phyloP scores from a whole-genome alignment of 2,113 vertebrate species.

The Pseudopipra pipra region DNA sequence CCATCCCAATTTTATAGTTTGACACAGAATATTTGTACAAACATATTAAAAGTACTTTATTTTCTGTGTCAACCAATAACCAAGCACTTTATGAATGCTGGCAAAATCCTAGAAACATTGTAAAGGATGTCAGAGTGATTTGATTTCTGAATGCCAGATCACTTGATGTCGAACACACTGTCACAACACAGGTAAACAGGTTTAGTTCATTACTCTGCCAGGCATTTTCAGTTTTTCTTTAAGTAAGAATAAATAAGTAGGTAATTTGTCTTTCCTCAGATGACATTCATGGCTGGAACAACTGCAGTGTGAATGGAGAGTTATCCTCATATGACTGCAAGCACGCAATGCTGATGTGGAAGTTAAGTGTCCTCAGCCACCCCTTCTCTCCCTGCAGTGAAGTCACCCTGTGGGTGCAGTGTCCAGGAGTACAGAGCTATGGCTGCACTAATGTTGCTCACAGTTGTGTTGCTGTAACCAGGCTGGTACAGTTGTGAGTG shows the following conservation, averaged over 20 bases:
- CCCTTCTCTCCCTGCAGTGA: neutral
- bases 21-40: neutral
- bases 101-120: neutral
- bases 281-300: constrained; percentile 15
- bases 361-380: constrained; percentile 28
- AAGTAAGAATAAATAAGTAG: neutral
- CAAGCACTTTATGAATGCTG: neutral
- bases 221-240: constrained; percentile 8
- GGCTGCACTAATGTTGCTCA: fast-evolving
- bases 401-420: fast-evolving
- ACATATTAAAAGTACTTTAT: neutral
- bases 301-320: neutral
- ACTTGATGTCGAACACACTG: neutral
- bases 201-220: neutral
- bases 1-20: neutral
- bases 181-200: neutral
- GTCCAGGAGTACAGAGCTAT: neutral
- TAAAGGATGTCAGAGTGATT: neutral
- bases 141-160: neutral
- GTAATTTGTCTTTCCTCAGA: constrained; percentile 42
- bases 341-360: constrained; percentile 23
- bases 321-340: constrained; percentile 11
- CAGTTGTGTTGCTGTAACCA: neutral
- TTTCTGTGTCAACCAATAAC: neutral
- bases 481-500: neutral